Base-by-base conservation (phyloP, 2,888 invertebrate species). In the Tethea ocularis region DNA sequence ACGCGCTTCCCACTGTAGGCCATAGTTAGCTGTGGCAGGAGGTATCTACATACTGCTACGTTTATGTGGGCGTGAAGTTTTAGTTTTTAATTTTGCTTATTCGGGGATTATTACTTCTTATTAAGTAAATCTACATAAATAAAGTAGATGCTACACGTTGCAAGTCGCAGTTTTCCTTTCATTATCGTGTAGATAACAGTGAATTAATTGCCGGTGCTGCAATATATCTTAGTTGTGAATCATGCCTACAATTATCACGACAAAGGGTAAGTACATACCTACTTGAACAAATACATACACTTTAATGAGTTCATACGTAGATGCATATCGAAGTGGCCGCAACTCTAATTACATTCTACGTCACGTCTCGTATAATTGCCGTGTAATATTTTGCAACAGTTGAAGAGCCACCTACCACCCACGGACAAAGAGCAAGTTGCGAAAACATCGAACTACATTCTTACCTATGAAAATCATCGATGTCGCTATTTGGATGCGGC, bases 351-450 rank as follows among this genome's bases (percentile, higher is more conserved):
- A 73, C 67, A 63, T 71, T 75, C 68, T 68, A 70, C 71, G 75
- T 77, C 84, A 84, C 83, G 82, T 82, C 70, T 75, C 68, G 70
- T 68, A 75, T 83, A 80, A 84, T 84, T 82, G 77, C 74, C 72
- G 71, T 79, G 73, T 76, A 80, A 77, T 72, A 74, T 87, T 84
- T 84, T 71, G 83, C 78, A 84, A 87, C 72, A 72, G 66, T 66
- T 63, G 62, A 66, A 66, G 67, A 71, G 63, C 67, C 68, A 69
- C 78, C 79, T 78, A 78, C 80, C 78, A 78, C 77, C 63, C 74
- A 66, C 75, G 65, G 62, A 67, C 71, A 61, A 70, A 63, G 64
- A 70, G 71, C 71, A 70, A 67, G 67, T 72, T 75, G 67, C 71
- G 57, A 72, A 71, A 74, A 68, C 61, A 46, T 56, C 59, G 57